A percentile compares a stretch with the other conserved stretches of the same genome.
Evolutionary conservation across 1,140 invertebrate genomes (phyloP).

Genomic region (Adoxophyes honmai): DNA sequence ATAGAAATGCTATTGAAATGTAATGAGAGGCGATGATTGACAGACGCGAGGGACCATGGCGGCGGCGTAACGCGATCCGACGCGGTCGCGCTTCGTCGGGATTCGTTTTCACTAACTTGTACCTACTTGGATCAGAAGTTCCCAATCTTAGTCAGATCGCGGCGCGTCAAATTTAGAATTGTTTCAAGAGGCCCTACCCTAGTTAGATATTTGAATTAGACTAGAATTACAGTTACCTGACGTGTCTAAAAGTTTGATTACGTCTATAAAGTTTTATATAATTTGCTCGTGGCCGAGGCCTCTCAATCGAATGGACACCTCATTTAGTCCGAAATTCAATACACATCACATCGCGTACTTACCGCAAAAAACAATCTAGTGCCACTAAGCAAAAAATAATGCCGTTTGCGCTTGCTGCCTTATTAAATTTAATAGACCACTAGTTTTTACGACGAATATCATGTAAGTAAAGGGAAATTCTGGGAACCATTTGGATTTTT

Average conservation of each 20-base stretch:
- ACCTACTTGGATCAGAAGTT: too few relatives aligned
- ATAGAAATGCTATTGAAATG: neutral
- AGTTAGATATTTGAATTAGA: too few relatives aligned
- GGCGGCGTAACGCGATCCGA: slow-evolving; percentile 2
- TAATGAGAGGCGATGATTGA: neutral
- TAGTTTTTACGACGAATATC: too few relatives aligned
- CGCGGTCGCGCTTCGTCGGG: neutral
- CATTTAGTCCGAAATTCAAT: slow-evolving; percentile 14
- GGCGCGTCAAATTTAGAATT: too few relatives aligned
- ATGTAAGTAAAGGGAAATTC: too few relatives aligned
- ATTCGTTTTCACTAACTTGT: neutral
- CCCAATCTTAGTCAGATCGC: too few relatives aligned
- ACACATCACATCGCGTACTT: neutral
- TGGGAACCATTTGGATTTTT: too few relatives aligned
- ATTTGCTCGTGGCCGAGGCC: neutral
- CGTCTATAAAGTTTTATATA: neutral
- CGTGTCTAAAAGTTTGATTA: neutral
- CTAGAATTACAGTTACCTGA: too few relatives aligned
- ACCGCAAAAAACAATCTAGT: neutral
- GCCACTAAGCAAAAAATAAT: neutral
- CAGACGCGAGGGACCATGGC: neutral
- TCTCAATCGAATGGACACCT: neutral
- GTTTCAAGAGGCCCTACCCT: too few relatives aligned
- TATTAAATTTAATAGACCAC: neutral
- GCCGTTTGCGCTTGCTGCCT: neutral